These are phyloP conservation scores for Caenorhabditis doughertyi DNA, from an alignment of 2,888 invertebrate species.

Conservation along the genomic window DNA sequence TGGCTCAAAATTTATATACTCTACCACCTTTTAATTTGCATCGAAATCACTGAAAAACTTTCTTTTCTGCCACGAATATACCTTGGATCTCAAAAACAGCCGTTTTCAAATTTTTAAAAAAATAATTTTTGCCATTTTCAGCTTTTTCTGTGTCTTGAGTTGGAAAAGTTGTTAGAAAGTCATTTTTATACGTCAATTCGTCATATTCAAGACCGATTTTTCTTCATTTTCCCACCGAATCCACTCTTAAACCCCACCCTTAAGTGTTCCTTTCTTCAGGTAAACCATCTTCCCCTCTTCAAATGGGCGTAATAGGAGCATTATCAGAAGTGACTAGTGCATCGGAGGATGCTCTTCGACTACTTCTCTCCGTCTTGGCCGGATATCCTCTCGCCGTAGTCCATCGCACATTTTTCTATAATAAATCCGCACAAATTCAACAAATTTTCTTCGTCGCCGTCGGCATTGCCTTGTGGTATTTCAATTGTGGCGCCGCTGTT, in stretches of 20 bases:
- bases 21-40: too few relatives aligned
- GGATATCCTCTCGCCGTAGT: constrained; percentile 81
- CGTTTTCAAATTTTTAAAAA: too few relatives aligned
- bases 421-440: constrained; percentile 73
- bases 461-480: constrained; percentile 78
- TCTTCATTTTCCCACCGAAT: neutral
- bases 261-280: constrained; percentile 10
- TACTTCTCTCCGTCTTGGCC: constrained; percentile 79
- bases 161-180: neutral
- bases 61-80: too few relatives aligned
- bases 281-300: neutral
- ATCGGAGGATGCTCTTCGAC: constrained; percentile 79
- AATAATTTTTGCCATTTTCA: too few relatives aligned
- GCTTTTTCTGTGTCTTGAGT: too few relatives aligned
- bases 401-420: constrained; percentile 79
- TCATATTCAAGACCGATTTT: neutral
- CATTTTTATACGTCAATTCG: neutral
- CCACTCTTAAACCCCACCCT: too few relatives aligned
- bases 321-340: constrained; percentile 75
- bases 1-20: too few relatives aligned
- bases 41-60: too few relatives aligned
- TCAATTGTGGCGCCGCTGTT: constrained; percentile 83
- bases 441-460: constrained; percentile 77
- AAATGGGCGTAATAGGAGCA: constrained; percentile 64
- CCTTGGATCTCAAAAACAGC: too few relatives aligned